These are phyloP conservation scores for Hydra vulgaris DNA, from an alignment of 30 jellyfish, hydroid and myxozoan genomes.

Conservation along the genomic window DNA sequence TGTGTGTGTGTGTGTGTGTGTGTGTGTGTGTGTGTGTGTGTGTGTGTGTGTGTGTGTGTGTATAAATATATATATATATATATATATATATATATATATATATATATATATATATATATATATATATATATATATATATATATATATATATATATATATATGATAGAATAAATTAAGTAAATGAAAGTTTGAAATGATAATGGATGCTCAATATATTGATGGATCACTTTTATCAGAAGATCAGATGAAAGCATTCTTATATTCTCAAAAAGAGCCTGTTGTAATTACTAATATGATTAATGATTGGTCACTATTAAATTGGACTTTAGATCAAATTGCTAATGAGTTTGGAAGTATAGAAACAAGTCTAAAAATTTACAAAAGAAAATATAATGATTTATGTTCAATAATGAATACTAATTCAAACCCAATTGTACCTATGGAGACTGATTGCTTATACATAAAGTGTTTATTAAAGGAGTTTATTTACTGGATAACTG, in stretches of 20 bases:
- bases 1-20: too few species aligned
- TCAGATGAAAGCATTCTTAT: constrained; percentile 17
- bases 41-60: too few species aligned
- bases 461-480: constrained; percentile 28
- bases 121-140: too few species aligned
- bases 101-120: too few species aligned
- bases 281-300: constrained; percentile 42
- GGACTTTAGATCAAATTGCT: constrained; percentile 39
- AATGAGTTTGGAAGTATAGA: constrained; percentile 19
- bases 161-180: not conserved
- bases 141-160: too few species aligned
- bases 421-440: constrained; percentile 14
- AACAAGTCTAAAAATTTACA: constrained; percentile 42
- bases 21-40: too few species aligned
- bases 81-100: too few species aligned
- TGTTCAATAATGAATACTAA: not conserved
- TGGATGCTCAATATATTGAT: constrained; percentile 11
- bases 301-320: constrained; percentile 53
- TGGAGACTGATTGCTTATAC: constrained; percentile 54
- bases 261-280: constrained; percentile 19
- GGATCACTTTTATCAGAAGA: not conserved
- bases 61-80: too few species aligned
- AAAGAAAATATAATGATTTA: not conserved
- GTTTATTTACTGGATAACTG: constrained; percentile 32
- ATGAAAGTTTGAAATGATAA: not conserved